Evolutionary conservation across 2,797 vertebrate species (phyloP).

Genomic region (Melanotaenia maccullochi): DNA sequence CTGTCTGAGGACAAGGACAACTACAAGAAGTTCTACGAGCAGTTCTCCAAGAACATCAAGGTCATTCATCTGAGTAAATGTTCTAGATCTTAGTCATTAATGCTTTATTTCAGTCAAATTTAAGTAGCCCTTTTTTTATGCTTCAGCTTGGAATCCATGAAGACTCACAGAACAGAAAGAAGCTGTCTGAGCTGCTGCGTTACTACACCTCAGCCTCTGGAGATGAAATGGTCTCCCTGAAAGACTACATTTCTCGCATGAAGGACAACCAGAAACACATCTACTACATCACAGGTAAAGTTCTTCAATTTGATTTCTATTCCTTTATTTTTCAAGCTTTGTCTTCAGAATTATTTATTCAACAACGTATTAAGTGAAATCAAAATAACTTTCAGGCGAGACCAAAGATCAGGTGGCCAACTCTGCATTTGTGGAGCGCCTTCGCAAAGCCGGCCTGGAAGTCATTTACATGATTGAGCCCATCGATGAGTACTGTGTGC

Average conservation of each 20-base stretch:
- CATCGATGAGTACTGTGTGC: conserved; percentile 97
- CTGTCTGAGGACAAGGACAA: conserved; percentile 93
- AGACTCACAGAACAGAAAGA: conserved; percentile 93
- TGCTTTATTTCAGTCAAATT: neutral
- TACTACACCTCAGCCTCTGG: conserved; percentile 93
- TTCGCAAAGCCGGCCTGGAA: conserved; percentile 93
- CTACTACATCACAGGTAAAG: conserved; percentile 84
- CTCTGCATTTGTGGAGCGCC: conserved; percentile 95
- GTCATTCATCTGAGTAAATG: conserved; percentile 44
- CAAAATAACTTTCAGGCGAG: conserved; percentile 83
- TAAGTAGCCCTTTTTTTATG: neutral
- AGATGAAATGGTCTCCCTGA: conserved; percentile 93
- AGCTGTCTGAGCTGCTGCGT: conserved; percentile 88
- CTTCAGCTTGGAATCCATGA: conserved; percentile 91
- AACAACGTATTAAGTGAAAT: neutral
- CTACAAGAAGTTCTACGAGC: conserved; percentile 93
- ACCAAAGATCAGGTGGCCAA: conserved; percentile 98
- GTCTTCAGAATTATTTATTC: neutral
- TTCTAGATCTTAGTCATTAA: neutral
- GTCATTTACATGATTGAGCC: conserved; percentile 99
- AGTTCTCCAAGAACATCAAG: conserved; percentile 96
- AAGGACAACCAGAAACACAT: conserved; percentile 96
- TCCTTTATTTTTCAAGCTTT: neutral
- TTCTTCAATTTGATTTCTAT: neutral
- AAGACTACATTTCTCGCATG: conserved; percentile 93